Percentiles rank a stretch among this genome's conserved stretches.
Evolutionary conservation across 64 coral and sea anemone genomes (phyloP).

Genomic region (Astreopora myriophthalma): DNA sequence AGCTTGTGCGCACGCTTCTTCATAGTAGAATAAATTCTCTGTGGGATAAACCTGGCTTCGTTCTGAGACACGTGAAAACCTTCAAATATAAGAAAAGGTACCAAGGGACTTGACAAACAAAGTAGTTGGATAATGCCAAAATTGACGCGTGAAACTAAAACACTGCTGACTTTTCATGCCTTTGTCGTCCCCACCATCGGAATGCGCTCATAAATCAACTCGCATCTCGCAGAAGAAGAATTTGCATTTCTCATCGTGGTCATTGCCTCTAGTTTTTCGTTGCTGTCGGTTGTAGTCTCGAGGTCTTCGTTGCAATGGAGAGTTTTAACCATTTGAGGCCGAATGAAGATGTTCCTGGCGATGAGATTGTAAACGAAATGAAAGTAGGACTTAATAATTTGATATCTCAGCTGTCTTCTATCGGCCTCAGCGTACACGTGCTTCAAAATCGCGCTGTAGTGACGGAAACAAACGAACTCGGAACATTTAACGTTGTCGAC

Average conservation of each 20-base stretch:
- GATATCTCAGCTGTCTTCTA: constrained; percentile 67
- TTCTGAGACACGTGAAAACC: not conserved
- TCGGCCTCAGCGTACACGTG: constrained; percentile 88
- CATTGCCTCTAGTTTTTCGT: not conserved
- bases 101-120: not conserved
- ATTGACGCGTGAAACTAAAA: not conserved
- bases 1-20: not conserved
- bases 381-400: constrained; percentile 73
- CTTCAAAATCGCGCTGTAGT: constrained; percentile 89
- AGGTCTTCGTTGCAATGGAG: not conserved
- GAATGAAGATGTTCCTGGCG: not conserved
- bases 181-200: too few species aligned
- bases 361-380: constrained; percentile 21
- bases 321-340: not conserved
- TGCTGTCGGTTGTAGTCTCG: not conserved
- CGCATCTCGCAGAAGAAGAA: not conserved
- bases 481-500: constrained; percentile 71
- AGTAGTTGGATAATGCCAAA: not conserved
- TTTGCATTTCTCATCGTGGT: not conserved
- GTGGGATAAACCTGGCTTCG: not conserved
- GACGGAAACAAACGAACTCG: constrained; percentile 28
- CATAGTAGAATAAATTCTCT: not conserved
- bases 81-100: not conserved
- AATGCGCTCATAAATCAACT: not conserved
- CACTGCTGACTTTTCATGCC: not conserved